Conservation (phyloP, 2,113 vertebrate genomes). For the Crotalus tigris region DNA sequence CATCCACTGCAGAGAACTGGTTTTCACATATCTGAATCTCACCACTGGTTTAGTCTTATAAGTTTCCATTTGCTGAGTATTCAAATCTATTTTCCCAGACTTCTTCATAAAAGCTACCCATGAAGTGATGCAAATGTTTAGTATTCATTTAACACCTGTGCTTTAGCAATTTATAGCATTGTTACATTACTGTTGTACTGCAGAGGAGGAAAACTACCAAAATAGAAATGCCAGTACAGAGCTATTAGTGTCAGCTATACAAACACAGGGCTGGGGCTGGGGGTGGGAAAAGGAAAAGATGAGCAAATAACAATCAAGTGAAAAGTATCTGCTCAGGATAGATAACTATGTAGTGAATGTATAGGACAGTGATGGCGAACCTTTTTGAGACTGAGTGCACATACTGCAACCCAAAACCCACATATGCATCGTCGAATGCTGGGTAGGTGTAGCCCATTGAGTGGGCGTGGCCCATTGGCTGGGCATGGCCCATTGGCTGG, state of each 20-base stretch:
- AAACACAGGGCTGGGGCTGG: not conserved
- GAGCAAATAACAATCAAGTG: not conserved
- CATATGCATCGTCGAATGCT: no score
- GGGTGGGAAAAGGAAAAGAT: not conserved
- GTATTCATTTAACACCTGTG: constrained; percentile 7
- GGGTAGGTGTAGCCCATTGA: no score
- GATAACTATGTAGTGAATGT: not conserved
- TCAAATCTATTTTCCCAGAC: not conserved
- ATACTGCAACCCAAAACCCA: no score
- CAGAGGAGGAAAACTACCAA: constrained; percentile 14
- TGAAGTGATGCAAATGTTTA: constrained; percentile 1
- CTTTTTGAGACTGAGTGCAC: no score
- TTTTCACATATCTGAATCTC: no score
- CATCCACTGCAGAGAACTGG: no score
- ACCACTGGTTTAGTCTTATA: not conserved
- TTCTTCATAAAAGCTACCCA: not conserved
- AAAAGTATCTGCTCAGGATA: not conserved
- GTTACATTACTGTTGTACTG: constrained; percentile 13
- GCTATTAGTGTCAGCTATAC: constrained; percentile 12
- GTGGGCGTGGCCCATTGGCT: no score
- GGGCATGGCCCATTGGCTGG: no score
- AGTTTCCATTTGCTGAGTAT: not conserved
- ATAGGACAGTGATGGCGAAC: no score
- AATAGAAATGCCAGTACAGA: constrained; percentile 1
- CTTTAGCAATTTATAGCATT: constrained; percentile 11